Base-by-base conservation (phyloP, 1,140 invertebrate species). In the Anadara kagoshimensis region DNA sequence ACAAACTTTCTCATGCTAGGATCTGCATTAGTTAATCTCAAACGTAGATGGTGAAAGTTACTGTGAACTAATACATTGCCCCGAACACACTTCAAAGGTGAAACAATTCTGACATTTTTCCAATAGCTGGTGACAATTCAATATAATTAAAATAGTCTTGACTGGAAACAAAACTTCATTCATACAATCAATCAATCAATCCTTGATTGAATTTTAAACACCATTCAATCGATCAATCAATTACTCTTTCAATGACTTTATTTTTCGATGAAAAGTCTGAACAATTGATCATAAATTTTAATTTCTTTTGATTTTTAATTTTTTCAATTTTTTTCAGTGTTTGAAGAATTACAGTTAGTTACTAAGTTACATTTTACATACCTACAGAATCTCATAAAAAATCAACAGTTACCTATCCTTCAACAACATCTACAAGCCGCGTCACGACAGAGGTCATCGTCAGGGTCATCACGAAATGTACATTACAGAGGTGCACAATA, bases 311-410 rank as follows among this genome's bases (percentile, higher is more conserved):
- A n/a, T n/a, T n/a, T n/a, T n/a, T n/a, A n/a, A n/a, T n/a, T n/a
- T n/a, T n/a, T n/a, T n/a, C 29, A 36, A 36, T 36, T 36, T 53
- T 63, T 80, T 81, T 24, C 73, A 85, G 83, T 85, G n/a, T 80
- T 85, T 71, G 81, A 85, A 73, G 83, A 85, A 26, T 73, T 85
- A 22, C 83, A 82, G 44, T 49, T 80, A 8, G 74, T 83, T n/a
- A 80, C 79, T 5, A 83, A 78, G 49, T 51, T 64, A 41, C 83
- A 85, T 64, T 83, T 82, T 54, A 43, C 62, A 29, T 73, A 65
- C 22, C 54, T 85, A 8, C 75, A 83, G 61, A 67, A 73, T 24
- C 62, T 83, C 26, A 72, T 77, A 7, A 73, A 81, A 41, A 56
- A 78, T 20, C 66, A 69, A 44, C 74, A 75, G n/a, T 67, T 82